Percentiles rank a stretch among this genome's conserved stretches.
phyloP scores from a whole-genome alignment of 2,888 invertebrate species.

The Tachina grossa region DNA sequence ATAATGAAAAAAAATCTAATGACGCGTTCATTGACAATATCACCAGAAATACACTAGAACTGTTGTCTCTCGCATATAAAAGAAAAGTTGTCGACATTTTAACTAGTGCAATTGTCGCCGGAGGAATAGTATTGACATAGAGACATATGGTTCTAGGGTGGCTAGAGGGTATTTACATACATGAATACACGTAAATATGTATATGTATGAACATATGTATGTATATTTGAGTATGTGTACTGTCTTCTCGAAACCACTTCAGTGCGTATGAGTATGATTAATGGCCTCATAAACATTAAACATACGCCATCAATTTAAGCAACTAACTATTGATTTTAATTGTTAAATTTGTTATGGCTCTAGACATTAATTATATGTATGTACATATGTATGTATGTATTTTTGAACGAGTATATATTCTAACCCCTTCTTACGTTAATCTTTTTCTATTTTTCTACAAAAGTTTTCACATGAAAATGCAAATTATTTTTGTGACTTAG shows the following conservation, averaged over 20 bases:
- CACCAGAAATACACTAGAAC: no score
- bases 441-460: background rate
- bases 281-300: constrained; percentile 35
- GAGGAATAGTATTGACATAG: no score
- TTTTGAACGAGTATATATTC: background rate
- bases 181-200: no score
- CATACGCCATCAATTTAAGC: constrained; percentile 25
- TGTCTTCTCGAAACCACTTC: background rate
- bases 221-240: no score
- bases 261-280: constrained; percentile 32
- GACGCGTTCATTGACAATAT: no score
- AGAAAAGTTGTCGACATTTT: no score
- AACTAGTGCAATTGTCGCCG: no score
- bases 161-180: no score
- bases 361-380: constrained; percentile 42
- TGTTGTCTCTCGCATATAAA: no score
- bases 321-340: constrained; percentile 53
- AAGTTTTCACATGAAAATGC: constrained; percentile 32
- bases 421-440: background rate
- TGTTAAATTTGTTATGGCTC: constrained; percentile 29
- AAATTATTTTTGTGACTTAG: constrained; percentile 41
- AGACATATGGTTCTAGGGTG: no score
- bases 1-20: no score
- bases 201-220: no score
- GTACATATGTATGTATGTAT: background rate